Evolutionary conservation across 2,797 vertebrate genomes (phyloP).

Genomic region (Oophaga sylvatica): DNA sequence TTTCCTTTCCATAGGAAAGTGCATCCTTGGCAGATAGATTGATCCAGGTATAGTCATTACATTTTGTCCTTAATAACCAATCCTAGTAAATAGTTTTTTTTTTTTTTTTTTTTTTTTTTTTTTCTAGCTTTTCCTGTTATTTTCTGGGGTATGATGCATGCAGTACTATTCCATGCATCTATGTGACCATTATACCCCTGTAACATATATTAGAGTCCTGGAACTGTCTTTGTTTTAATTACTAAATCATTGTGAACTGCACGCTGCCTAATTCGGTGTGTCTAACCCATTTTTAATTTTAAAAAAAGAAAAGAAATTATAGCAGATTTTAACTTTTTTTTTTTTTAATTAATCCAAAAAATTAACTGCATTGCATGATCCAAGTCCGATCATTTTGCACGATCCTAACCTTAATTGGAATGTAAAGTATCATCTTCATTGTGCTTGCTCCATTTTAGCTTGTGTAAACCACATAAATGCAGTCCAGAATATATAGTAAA

Average conservation of each 20-base stretch:
- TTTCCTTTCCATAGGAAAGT: conserved; percentile 98
- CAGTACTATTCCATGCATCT: conserved; percentile 60
- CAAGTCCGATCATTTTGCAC: conserved; percentile 75
- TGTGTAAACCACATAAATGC: conserved; percentile 31
- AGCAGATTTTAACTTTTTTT: conserved; percentile 69
- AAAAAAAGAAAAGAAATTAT: conserved; percentile 50
- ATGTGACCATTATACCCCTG: background rate
- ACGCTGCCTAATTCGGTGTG: conserved; percentile 66
- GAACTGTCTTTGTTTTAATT: conserved; percentile 62
- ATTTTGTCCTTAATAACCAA: conserved; percentile 68
- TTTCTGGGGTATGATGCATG: conserved; percentile 77
- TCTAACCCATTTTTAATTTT: conserved; percentile 66
- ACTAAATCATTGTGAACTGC: conserved; percentile 66
- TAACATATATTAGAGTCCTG: conserved; percentile 5
- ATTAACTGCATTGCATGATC: conserved; percentile 75
- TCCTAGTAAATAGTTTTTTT: conserved; percentile 51
- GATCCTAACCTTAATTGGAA: conserved; percentile 70
- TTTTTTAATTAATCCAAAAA: conserved; percentile 60
- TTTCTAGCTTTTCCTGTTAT: conserved; percentile 6
- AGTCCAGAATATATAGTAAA: conserved; percentile 12
- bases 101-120: conserved; percentile 23
- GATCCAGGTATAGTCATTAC: conserved; percentile 95
- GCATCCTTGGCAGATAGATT: conserved; percentile 99
- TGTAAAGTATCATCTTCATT: conserved; percentile 63
- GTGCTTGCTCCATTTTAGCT: conserved; percentile 65